Percentiles rank a stretch among this genome's conserved stretches.
Conservation (phyloP, 2,113 vertebrate species). For the Pachycephala philippinensis region DNA sequence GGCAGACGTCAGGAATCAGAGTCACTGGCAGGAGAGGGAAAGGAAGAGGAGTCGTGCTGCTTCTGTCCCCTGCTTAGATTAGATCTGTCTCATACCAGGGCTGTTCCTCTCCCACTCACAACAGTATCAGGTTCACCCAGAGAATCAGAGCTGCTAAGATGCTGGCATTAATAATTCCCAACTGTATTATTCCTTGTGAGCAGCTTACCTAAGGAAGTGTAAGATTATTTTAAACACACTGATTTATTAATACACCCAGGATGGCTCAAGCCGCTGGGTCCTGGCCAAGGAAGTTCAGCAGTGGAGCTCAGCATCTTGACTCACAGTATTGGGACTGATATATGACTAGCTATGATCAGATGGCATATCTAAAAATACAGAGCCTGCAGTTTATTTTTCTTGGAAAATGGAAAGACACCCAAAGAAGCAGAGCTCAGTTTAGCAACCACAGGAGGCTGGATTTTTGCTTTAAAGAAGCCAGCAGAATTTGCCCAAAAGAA, state of each 20-base stretch:
- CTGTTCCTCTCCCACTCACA: not conserved
- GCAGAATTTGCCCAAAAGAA: not conserved
- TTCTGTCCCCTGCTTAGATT: not conserved
- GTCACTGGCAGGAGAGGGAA: not conserved
- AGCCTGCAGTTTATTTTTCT: slow-evolving; percentile 47
- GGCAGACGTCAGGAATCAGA: not conserved
- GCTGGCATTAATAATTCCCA: not conserved
- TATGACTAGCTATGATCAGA: slow-evolving; percentile 31
- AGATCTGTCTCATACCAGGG: not conserved
- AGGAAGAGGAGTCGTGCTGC: not conserved
- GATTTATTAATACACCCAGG: slow-evolving; percentile 15
- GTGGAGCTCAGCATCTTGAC: slow-evolving; percentile 11
- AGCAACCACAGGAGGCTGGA: not conserved
- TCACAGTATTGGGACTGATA: slow-evolving; percentile 33
- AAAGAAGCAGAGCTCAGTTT: slow-evolving; percentile 38
- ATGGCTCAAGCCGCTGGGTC: not conserved
- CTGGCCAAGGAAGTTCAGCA: not conserved
- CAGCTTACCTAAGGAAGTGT: slow-evolving; percentile 2
- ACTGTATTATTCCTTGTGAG: not conserved
- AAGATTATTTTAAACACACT: not conserved
- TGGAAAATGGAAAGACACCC: slow-evolving; percentile 57
- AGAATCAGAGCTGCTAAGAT: not conserved
- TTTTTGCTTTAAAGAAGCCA: slow-evolving; percentile 49
- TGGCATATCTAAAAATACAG: slow-evolving; percentile 56
- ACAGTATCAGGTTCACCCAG: not conserved